A percentile compares a stretch with the other conserved stretches of the same genome.
Evolutionary conservation across 2,113 vertebrate genomes (phyloP).

Genomic region (Plotosus lineatus): DNA sequence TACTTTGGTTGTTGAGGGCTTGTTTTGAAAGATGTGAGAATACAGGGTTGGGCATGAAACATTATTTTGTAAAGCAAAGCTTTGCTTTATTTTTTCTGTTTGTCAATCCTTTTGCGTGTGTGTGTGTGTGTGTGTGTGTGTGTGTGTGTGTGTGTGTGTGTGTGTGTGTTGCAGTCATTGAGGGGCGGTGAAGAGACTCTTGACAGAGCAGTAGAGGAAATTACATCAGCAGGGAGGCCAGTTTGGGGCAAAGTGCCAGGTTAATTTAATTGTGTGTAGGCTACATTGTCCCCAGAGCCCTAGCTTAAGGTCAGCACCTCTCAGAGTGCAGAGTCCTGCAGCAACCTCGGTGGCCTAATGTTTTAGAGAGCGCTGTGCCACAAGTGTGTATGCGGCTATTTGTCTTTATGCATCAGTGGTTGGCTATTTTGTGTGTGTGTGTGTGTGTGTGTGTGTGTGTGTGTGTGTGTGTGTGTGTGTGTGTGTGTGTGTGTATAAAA

Average conservation of each 20-base stretch:
- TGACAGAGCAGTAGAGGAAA: slow-evolving; percentile 56
- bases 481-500: background rate
- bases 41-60: slow-evolving; percentile 2
- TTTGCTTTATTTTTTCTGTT: slow-evolving; percentile 8
- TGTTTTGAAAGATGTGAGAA: slow-evolving; percentile 43
- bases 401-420: background rate
- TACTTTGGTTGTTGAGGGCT: slow-evolving; percentile 32
- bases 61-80: slow-evolving; percentile 21
- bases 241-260: slow-evolving; percentile 48
- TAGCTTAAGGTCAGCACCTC: slow-evolving; percentile 27
- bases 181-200: slow-evolving; percentile 45
- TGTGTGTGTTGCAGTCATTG: slow-evolving; percentile 20
- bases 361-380: background rate
- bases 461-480: background rate
- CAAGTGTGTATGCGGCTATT: slow-evolving; percentile 17
- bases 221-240: slow-evolving; percentile 55
- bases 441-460: background rate
- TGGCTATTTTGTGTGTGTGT: background rate
- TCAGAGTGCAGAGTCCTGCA: slow-evolving; percentile 7
- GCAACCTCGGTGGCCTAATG: background rate
- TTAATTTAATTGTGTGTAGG: slow-evolving; percentile 59
- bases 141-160: slow-evolving; percentile 18
- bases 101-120: background rate
- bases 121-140: slow-evolving; percentile 25
- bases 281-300: slow-evolving; percentile 34